Evolutionary conservation across 2,888 invertebrate genomes (phyloP), one percentile per base, ranked within the genome.

Genomic region (Ichneumon xanthorius): DNA sequence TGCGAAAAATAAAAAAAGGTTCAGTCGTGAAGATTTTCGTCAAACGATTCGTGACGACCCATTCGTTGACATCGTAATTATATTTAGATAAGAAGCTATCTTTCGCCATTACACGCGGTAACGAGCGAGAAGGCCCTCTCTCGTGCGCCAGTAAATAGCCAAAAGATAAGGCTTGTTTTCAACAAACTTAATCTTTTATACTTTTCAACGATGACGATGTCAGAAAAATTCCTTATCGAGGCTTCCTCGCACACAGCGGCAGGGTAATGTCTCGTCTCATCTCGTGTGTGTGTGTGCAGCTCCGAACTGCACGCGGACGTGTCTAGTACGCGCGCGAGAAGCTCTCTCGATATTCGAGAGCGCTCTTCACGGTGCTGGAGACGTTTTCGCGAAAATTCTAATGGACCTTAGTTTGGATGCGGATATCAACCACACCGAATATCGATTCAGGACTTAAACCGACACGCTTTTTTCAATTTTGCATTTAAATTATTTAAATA

Each of bases 111-210:
- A 72, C 83, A 76, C 45, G 81, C 61, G 71, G 30, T 76, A 80
- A 75, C 72, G 77, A 84, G 70, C 70, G 82, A 87, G 80, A 87
- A 67, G 82, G 82, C 75, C 77, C 73, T 67, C 70, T 76, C 68
- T 26, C 80, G 70, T 80, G 83, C 82, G 65, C 80, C 86, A 83
- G 83, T 80, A 70, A 82, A 85, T 85, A 83, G 85, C 81, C 84
- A 78, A 85, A 84, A 87, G 91, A 92, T 91, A 91, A 91, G 88
- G 86, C 91, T 90, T 91, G 91, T 92, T 91, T 91, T 90, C 89
- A 91, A 91, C 88, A 87, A 91, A 89, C 85, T 89, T 90, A 89
- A 90, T 91, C 90, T 90, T 89, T 90, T 89, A 80, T 68, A 89
- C 88, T 86, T 89, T 88, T 86, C 81, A 84, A 75, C 83, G 82